Percentiles rank a stretch among this genome's conserved stretches.
Conservation (phyloP, 1,140 invertebrate species). For the Gonatopus flavifemur region DNA sequence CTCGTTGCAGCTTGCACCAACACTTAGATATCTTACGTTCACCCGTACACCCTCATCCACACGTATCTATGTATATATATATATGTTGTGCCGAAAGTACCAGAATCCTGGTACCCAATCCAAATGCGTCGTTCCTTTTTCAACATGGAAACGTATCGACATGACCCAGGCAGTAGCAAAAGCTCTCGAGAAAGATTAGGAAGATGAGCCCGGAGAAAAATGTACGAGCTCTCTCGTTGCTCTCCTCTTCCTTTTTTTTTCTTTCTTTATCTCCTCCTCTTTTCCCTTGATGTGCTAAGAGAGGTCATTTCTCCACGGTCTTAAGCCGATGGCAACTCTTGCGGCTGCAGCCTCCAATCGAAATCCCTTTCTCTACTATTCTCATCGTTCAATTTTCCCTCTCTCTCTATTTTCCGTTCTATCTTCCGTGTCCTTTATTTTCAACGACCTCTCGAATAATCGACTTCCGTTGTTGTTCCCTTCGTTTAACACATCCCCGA, state of each 20-base stretch:
- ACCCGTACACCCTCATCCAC: background rate
- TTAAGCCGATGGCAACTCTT: constrained; percentile 1
- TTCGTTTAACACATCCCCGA: background rate
- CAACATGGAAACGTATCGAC: constrained; percentile 26
- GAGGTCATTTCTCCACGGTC: constrained; percentile 5
- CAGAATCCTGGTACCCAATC: constrained; percentile 19
- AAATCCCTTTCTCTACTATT: too few relatives aligned
- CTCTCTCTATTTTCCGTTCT: too few relatives aligned
- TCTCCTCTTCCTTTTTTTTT: background rate
- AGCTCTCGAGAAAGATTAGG: constrained; percentile 27
- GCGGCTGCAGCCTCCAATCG: too few relatives aligned
- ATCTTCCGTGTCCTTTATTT: too few relatives aligned
- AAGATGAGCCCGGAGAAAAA: constrained; percentile 35
- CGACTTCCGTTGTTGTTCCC: background rate
- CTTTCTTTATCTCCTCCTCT: background rate
- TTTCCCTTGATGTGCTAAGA: background rate
- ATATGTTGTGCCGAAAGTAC: background rate
- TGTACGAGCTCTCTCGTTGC: constrained; percentile 16
- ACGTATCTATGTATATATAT: too few relatives aligned
- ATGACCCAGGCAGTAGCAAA: constrained; percentile 7
- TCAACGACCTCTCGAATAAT: too few relatives aligned
- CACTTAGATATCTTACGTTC: background rate
- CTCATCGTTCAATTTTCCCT: too few relatives aligned
- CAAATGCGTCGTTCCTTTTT: too few relatives aligned
- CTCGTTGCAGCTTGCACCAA: constrained; percentile 29